phyloP scores from a whole-genome alignment of 2,113 vertebrate species.

The Seriola quinqueradiata region DNA sequence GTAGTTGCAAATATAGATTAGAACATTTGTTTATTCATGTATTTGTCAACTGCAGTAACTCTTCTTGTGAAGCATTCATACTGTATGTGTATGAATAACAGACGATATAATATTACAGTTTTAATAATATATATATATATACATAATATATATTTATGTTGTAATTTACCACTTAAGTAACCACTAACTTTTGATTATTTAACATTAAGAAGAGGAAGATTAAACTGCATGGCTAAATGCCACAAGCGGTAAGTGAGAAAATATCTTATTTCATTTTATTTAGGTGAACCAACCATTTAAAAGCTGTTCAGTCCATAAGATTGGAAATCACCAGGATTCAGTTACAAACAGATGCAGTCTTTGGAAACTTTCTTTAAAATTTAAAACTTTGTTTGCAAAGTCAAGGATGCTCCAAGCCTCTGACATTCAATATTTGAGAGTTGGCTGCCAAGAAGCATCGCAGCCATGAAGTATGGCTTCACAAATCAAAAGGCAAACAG shows the following conservation, averaged over 20 bases:
- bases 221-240: neutral
- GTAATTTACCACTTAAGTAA: too few species aligned
- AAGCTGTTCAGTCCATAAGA: neutral
- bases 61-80: too few species aligned
- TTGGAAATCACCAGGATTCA: neutral
- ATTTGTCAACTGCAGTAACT: too few species aligned
- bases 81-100: too few species aligned
- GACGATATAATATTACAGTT: too few species aligned
- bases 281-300: neutral
- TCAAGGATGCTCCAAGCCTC: neutral
- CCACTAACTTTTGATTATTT: too few species aligned
- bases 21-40: too few species aligned
- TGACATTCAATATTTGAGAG: slow-evolving; percentile 19
- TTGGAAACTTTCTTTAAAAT: neutral
- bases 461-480: neutral
- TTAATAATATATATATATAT: too few species aligned
- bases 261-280: neutral
- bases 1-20: too few species aligned
- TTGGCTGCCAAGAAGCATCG: slow-evolving; percentile 11
- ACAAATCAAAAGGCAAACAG: slow-evolving; percentile 8
- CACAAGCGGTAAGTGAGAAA: neutral
- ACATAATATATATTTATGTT: too few species aligned
- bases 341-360: neutral
- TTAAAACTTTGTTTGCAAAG: neutral
- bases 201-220: too few species aligned